Base-by-base conservation (phyloP, 2,888 invertebrate genomes). In the Chelonus formosanus region DNA sequence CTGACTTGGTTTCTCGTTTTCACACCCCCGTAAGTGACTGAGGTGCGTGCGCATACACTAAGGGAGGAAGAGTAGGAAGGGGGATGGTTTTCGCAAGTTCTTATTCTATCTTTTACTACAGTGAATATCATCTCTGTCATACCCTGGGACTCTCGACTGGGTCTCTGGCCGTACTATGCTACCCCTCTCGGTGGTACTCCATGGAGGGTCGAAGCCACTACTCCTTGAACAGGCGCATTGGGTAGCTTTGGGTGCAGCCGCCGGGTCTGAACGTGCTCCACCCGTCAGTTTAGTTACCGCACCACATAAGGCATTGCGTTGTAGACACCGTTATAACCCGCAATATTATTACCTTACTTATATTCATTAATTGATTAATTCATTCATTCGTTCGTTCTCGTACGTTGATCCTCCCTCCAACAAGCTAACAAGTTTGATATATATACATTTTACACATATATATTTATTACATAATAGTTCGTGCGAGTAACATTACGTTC, bases 301-400 rank as follows among this genome's bases (percentile, higher is more conserved):
- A 83, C 83, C 80, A 83, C 83, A 81, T 80, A 80, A 83, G 82
- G 79, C 83, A 83, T 83, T 83, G 83, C 83, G 83, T 83, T 83
- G 79, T 83, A 83, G 83, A 82, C 82, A 82, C 83, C 81, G 80
- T 83, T 80, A 40, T 40, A 20, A 80, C 78, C 80, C 81, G 82
- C 82, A 81, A 82, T 78, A 83, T 81, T 82, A 80, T 83, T 82
- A 73, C 73, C 77, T 79, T 78, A 75, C 75, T 79, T 79, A 70
- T 75, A 72, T 73, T 71, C 69, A 69, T 71, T 70, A 48, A 68
- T 61, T 68, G 69, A 70, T 70, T 62, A 47, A 67, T 65, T 62
- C 68, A 68, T 73, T 72, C 72, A 73, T 78, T 75, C 74, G 74
- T 76, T 73, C 75, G 74, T 75, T 75, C 69, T 71, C 73, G 74